Evolutionary conservation across 2,888 invertebrate species (phyloP), one percentile per base, ranked within the genome.

Genomic region (Pristionchus arcanus): DNA sequence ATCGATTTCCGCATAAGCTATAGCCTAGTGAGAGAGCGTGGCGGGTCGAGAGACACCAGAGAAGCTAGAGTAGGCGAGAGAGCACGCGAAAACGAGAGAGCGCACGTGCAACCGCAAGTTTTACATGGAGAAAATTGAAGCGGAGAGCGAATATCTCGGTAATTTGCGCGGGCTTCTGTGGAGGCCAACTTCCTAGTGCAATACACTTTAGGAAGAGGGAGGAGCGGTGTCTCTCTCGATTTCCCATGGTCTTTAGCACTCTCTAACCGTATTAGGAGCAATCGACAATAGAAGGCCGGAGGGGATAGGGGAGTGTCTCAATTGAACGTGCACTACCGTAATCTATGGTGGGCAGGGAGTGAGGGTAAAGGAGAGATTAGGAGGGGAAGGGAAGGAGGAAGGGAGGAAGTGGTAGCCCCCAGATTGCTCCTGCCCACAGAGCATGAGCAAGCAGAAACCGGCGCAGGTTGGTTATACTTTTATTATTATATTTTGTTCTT

Each of bases 111-210:
- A 9, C 16, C 42, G 31, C 84, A 31, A 55, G 55, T 84, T 55
- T 31, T 53, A 84, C 59, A 53, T 31, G 59, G 84, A 55, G 55
- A 81, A 81, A 49, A 28, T 16, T 49, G 49, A 83, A 53, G 53
- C 49, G 31, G 84, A n/a, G 34, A 55, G 31, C 28, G 84, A 21
- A 11, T 31, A 21, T 53, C 13, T 0, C 13, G 11, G 68, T 19
- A n/a, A 77, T 77, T 42, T 49, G 42, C 42, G 42, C 42, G 49
- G 31, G 71, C 71, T 71, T 34, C 71, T 34, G 71, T 34, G 34
- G 34, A 71, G 71, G 15, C 71, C 0, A 28, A 19, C 74, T 77
- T 77, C 77, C 77, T 77, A 77, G 77, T 77, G n/a, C 77, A 77
- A 42, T 77, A 25, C 55, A 55, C 19, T 55, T 55, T 55, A 55